phyloP scores from a whole-genome alignment of 1,140 invertebrate species.

The Paramacrobiotus metropolitanus region DNA sequence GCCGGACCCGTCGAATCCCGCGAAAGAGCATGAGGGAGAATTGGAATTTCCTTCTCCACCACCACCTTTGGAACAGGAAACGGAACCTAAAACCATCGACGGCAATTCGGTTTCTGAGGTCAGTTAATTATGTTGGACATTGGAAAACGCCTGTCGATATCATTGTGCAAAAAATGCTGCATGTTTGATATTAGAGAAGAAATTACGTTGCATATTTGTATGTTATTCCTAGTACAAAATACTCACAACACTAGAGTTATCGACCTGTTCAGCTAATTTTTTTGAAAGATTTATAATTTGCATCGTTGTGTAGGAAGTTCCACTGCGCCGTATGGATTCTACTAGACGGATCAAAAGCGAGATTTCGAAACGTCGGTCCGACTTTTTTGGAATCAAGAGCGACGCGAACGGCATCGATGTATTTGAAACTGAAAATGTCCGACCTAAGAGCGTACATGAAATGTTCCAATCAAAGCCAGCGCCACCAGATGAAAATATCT shows the following conservation, averaged over 20 bases:
- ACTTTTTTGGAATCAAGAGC: slow-evolving; percentile 51
- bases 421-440: neutral
- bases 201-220: too few species aligned
- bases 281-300: too few species aligned
- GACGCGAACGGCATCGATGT: neutral
- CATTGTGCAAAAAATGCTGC: too few species aligned
- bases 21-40: neutral
- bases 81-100: too few species aligned
- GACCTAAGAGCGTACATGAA: neutral
- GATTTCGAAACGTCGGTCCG: slow-evolving; percentile 50
- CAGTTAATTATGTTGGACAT: too few species aligned
- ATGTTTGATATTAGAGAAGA: too few species aligned
- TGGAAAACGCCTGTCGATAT: too few species aligned
- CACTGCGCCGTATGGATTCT: slow-evolving; percentile 30
- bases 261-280: too few species aligned
- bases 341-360: slow-evolving; percentile 64
- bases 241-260: too few species aligned
- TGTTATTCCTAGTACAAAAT: too few species aligned
- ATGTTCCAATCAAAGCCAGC: neutral
- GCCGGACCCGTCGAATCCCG: neutral
- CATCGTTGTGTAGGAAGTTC: slow-evolving; percentile 8
- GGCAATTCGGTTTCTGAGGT: too few species aligned
- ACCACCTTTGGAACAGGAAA: neutral
- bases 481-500: too few species aligned
- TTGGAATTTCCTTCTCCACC: neutral